phyloP scores from a whole-genome alignment of 2,113 vertebrate genomes.

The Dolichallabes microphthalmus region DNA sequence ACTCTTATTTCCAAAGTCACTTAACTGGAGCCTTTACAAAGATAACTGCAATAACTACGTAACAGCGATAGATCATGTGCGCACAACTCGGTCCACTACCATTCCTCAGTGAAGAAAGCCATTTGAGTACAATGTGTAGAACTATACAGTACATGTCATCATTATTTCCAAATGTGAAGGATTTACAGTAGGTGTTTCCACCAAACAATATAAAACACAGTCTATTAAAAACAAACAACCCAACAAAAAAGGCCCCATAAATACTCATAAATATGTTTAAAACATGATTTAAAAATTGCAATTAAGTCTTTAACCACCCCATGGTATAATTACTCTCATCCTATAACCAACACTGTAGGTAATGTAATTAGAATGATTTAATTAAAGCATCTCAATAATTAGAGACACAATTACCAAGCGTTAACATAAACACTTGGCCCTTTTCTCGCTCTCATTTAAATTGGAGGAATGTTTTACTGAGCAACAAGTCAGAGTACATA shows the following conservation, averaged over 20 bases:
- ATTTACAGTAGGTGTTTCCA: not conserved
- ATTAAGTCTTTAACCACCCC: conserved; percentile 18
- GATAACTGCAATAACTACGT: conserved; percentile 46
- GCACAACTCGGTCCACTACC: conserved; percentile 51
- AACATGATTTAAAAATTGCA: conserved; percentile 4
- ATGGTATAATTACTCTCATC: conserved; percentile 32
- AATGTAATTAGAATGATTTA: conserved; percentile 37
- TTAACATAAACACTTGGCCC: conserved; percentile 34
- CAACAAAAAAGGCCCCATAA: not conserved
- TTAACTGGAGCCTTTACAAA: conserved; percentile 63
- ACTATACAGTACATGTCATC: conserved; percentile 53
- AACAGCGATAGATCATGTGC: conserved; percentile 61
- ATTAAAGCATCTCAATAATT: conserved; percentile 41
- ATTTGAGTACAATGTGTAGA: conserved; percentile 59
- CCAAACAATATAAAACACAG: not conserved
- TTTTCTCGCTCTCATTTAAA: conserved; percentile 4
- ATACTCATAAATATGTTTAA: conserved; percentile 16
- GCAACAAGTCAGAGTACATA: conserved; percentile 21
- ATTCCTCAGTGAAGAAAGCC: conserved; percentile 57
- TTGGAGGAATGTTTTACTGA: conserved; percentile 16
- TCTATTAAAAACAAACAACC: not conserved
- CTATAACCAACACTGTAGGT: conserved; percentile 36
- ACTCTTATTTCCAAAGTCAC: conserved; percentile 64
- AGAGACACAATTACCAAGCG: conserved; percentile 32
- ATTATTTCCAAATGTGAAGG: conserved; percentile 54